Evolutionary conservation across 1,140 invertebrate species (phyloP), one percentile per base, ranked within the genome.

Genomic region (Papilio machaon): DNA sequence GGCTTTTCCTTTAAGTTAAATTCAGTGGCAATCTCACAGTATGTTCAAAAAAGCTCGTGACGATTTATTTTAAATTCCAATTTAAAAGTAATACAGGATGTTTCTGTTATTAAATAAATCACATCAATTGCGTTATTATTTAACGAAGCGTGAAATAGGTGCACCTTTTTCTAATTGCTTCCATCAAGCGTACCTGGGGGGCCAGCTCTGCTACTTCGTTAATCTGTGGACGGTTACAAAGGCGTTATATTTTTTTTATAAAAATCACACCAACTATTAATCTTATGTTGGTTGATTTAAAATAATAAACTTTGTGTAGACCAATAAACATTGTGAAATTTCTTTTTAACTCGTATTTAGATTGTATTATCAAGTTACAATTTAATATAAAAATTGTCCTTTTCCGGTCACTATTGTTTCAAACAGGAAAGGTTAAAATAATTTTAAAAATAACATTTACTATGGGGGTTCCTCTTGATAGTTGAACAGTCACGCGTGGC

Each of bases 131-230:
- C 23, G 35, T 79, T 79, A 79, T 79, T 79, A 79, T 79, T 79
- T 79, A 79, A 79, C 77, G 35, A 46, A 64, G 54, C 77, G 77
- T 79, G 58, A 79, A 79, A 79, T 79, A n/a, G 77, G 23, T n/a
- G 77, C 77, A 79, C 77, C 77, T 79, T 79, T 67, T 77, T 64
- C 54, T 79, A 79, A 79, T 79, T 79, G 60, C n/a, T 46, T 35
- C 15, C 15, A 13, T 46, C 47, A 10, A 47, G 46, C 9, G 49
- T 75, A 47, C 30, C 11, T 23, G 23, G 49, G 43, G 47, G 47
- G 38, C 7, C 46, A 8, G 73, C 19, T 30, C 74, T 47, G 13
- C 8, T 47, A 10, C 74, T 49, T 23, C 3, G 74, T 11, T n/a
- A 30, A 30, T 19, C 11, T 76, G 23, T 52, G 46, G 15, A 73